Evolutionary conservation across 2,888 invertebrate genomes (phyloP).

Genomic region (Nysson spinosus): DNA sequence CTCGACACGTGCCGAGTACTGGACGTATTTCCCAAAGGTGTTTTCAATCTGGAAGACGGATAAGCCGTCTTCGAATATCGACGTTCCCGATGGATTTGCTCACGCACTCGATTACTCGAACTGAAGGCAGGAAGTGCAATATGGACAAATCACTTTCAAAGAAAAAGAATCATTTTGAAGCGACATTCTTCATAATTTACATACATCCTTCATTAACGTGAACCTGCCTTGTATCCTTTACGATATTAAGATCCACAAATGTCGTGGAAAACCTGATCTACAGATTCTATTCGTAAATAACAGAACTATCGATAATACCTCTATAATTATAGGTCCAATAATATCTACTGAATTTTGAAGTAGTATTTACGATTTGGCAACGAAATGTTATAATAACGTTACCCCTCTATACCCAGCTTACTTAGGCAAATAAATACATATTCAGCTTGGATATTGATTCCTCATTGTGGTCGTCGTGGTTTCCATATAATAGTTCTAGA

Average conservation of each 20-base stretch:
- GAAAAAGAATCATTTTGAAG: background rate
- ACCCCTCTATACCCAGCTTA: constrained; percentile 6
- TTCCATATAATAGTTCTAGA: constrained; percentile 16
- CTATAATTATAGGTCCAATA: too few species aligned
- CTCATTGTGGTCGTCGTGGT: constrained; percentile 29
- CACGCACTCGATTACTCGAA: constrained; percentile 22
- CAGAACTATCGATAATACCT: too few species aligned
- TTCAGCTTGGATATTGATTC: constrained; percentile 47
- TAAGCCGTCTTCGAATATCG: constrained; percentile 35
- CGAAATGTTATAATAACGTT: constrained; percentile 1
- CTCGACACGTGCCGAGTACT: constrained; percentile 26
- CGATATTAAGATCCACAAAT: too few species aligned
- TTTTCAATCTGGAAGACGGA: constrained; percentile 45
- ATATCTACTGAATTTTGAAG: too few species aligned
- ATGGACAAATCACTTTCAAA: background rate
- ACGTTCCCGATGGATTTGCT: constrained; percentile 31
- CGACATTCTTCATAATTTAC: too few species aligned
- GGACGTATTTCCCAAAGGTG: constrained; percentile 55
- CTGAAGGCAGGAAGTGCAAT: background rate
- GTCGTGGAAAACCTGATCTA: too few species aligned
- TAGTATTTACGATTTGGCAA: background rate
- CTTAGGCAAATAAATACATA: constrained; percentile 30
- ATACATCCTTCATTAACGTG: too few species aligned
- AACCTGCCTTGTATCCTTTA: too few species aligned
- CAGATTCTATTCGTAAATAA: too few species aligned